Conservation (phyloP, 1,140 invertebrate species). For the Drosophila pachea region DNA sequence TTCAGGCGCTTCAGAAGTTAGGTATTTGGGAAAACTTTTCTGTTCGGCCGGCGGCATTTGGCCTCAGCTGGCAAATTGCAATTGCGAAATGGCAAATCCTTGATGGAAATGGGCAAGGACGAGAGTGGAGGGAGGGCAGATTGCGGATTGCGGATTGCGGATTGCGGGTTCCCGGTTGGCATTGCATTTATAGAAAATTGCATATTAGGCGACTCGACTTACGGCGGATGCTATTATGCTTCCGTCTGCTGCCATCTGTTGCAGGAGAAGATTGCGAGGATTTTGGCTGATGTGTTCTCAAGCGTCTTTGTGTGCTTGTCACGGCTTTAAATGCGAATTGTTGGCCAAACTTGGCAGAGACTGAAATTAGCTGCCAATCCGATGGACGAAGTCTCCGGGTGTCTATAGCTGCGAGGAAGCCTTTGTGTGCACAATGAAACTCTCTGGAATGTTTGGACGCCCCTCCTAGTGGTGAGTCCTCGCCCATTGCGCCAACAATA, state of each 20-base stretch:
- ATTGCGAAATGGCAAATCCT: constrained; percentile 45
- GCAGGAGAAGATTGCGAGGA: neutral
- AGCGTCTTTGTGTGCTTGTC: constrained; percentile 10
- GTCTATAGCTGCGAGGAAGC: too few relatives aligned
- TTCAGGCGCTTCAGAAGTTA: too few relatives aligned
- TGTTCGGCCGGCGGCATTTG: constrained; percentile 11
- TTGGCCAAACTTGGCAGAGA: neutral
- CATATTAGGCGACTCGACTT: neutral
- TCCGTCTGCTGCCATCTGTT: constrained; percentile 5
- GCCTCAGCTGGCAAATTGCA: constrained; percentile 40
- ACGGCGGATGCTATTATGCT: constrained; percentile 10
- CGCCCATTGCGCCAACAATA: constrained; percentile 2
- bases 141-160: constrained; percentile 35
- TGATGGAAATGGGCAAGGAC: constrained; percentile 43
- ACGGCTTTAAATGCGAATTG: constrained; percentile 31
- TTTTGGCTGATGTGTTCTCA: constrained; percentile 4
- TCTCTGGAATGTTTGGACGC: too few relatives aligned
- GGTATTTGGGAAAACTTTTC: constrained; percentile 12
- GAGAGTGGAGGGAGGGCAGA: neutral
- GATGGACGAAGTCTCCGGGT: neutral
- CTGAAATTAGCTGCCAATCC: neutral
- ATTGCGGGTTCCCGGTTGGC: constrained; percentile 1
- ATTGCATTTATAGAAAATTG: too few relatives aligned
- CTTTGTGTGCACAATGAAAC: too few relatives aligned
- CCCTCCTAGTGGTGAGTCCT: too few relatives aligned